Evolutionary conservation across 2,797 vertebrate genomes (phyloP).

Genomic region (Paedocypris micromegethes): DNA sequence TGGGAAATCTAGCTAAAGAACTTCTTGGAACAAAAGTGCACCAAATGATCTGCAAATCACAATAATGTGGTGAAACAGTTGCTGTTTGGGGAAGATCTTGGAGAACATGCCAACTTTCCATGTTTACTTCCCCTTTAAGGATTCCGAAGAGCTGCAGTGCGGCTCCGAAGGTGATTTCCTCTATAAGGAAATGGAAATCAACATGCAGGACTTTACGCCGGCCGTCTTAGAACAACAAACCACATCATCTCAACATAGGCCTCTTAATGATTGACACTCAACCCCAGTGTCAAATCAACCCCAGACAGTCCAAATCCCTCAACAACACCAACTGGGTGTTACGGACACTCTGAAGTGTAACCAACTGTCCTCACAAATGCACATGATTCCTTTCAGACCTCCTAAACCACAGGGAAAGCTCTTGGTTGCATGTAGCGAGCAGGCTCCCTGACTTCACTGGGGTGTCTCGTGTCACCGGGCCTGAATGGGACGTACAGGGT

Average conservation of each 20-base stretch:
- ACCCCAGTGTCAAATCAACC: background rate
- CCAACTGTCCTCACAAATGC: conserved; percentile 21
- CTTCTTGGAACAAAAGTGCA: conserved; percentile 14
- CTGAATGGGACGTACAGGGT: conserved; percentile 44
- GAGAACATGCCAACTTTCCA: conserved; percentile 58
- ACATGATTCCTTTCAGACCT: conserved; percentile 4
- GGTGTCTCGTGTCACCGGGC: conserved; percentile 53
- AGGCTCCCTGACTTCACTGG: conserved; percentile 49
- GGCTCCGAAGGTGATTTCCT: conserved; percentile 66
- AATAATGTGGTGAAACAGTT: conserved; percentile 4
- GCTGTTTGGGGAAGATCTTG: background rate
- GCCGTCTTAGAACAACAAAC: conserved; percentile 55
- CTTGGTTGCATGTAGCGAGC: conserved; percentile 19
- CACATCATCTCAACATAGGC: conserved; percentile 42
- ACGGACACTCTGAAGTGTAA: conserved; percentile 23
- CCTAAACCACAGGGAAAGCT: conserved; percentile 27
- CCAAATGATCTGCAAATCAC: conserved; percentile 3
- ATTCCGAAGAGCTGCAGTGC: conserved; percentile 54
- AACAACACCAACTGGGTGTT: conserved; percentile 20
- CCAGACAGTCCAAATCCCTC: conserved; percentile 7
- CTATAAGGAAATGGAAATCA: conserved; percentile 66
- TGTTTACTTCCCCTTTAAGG: conserved; percentile 62
- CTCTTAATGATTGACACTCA: conserved; percentile 40
- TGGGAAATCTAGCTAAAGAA: background rate
- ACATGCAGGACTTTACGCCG: conserved; percentile 55